Evolutionary conservation across 2,113 vertebrate genomes (phyloP).

Genomic region (Solenodon paradoxus): DNA sequence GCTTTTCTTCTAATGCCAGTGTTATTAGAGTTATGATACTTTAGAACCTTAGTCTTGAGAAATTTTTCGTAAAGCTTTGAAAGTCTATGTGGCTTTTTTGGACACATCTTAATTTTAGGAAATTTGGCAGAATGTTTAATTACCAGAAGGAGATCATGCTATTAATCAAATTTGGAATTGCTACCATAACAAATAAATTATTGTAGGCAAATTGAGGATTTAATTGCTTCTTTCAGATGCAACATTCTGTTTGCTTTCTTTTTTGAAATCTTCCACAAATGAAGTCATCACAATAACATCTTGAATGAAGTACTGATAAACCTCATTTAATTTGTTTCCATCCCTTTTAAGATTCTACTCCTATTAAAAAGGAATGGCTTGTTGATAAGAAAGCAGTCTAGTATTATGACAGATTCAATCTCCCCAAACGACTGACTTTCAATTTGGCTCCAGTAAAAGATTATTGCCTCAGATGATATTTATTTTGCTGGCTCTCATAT

Average conservation of each 20-base stretch:
- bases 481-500: background rate
- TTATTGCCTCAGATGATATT: slow-evolving; percentile 25
- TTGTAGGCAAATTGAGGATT: slow-evolving; percentile 61
- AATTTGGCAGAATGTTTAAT: slow-evolving; percentile 60
- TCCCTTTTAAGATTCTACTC: slow-evolving; percentile 33
- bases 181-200: slow-evolving; percentile 61
- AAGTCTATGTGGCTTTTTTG: background rate
- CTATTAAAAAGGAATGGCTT: slow-evolving; percentile 50
- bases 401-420: slow-evolving; percentile 55
- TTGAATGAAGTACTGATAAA: slow-evolving; percentile 56
- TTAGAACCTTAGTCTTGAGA: background rate
- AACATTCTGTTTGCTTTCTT: slow-evolving; percentile 61
- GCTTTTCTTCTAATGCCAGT: background rate
- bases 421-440: background rate
- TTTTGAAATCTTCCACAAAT: slow-evolving; percentile 48
- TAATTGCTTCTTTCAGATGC: slow-evolving; percentile 62
- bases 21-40: background rate
- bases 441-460: slow-evolving; percentile 50
- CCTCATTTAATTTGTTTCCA: slow-evolving; percentile 62
- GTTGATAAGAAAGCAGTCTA: slow-evolving; percentile 30
- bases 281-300: slow-evolving; percentile 36
- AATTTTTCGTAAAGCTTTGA: background rate
- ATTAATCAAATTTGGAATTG: slow-evolving; percentile 66
- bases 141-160: slow-evolving; percentile 26
- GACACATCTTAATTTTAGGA: slow-evolving; percentile 52